These are phyloP conservation scores for Sisyra nigra DNA, from an alignment of 2,888 invertebrate genomes.

Conservation along the genomic window DNA sequence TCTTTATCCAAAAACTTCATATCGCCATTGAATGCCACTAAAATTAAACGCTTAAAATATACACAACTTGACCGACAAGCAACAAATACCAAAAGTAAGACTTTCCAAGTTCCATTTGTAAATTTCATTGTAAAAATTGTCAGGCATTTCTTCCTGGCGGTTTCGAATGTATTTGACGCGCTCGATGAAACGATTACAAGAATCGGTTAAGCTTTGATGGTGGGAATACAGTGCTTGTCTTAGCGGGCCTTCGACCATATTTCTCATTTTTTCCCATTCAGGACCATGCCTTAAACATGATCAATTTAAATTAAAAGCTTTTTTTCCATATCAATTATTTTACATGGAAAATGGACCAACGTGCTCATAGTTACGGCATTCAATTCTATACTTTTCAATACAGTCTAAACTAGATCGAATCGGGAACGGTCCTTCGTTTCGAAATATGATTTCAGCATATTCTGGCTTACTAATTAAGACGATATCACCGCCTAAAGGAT, in stretches of 20 bases:
- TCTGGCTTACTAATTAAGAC: slow-evolving; percentile 46
- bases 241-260: slow-evolving; percentile 31
- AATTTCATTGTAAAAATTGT: slow-evolving; percentile 38
- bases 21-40: slow-evolving; percentile 36
- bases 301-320: slow-evolving; percentile 1
- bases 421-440: slow-evolving; percentile 40
- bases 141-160: slow-evolving; percentile 43
- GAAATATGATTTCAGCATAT: slow-evolving; percentile 42
- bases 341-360: slow-evolving; percentile 42
- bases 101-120: slow-evolving; percentile 56
- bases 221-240: slow-evolving; percentile 17
- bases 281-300: slow-evolving; percentile 31
- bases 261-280: slow-evolving; percentile 40
- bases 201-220: slow-evolving; percentile 16
- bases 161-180: slow-evolving; percentile 38
- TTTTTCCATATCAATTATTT: slow-evolving; percentile 17
- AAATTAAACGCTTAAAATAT: slow-evolving; percentile 5
- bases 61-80: too few relatives aligned
- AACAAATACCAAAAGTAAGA: slow-evolving; percentile 25
- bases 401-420: slow-evolving; percentile 44
- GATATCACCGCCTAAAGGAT: slow-evolving; percentile 44
- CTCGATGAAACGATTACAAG: slow-evolving; percentile 26
- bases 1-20: slow-evolving; percentile 41
- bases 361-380: slow-evolving; percentile 34
- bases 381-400: slow-evolving; percentile 42